Conservation (phyloP, 2,797 vertebrate genomes). For the Chaunax sp. region DNA sequence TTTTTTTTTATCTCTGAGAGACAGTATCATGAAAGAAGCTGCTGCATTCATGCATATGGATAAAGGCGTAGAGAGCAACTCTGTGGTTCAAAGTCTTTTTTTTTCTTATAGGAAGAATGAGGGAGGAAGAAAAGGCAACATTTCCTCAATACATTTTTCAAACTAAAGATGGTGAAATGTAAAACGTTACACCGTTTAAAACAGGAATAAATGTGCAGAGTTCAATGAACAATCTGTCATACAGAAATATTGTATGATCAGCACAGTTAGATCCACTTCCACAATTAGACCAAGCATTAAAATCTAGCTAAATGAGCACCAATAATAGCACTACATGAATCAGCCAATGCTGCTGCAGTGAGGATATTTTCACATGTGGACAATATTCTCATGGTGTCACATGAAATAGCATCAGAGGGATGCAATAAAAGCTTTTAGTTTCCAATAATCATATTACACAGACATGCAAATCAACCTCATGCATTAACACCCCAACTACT, state of each 20-base stretch:
- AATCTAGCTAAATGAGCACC: slow-evolving; percentile 20
- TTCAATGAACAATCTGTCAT: slow-evolving; percentile 14
- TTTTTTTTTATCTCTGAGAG: slow-evolving; percentile 37
- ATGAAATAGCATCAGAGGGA: slow-evolving; percentile 19
- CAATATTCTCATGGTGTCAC: background rate
- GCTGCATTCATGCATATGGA: slow-evolving; percentile 61
- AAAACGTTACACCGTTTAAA: background rate
- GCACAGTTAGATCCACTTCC: slow-evolving; percentile 17
- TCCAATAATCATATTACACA: background rate
- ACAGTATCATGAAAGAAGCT: slow-evolving; percentile 46
- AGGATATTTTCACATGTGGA: slow-evolving; percentile 1
- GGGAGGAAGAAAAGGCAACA: slow-evolving; percentile 2
- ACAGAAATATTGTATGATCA: slow-evolving; percentile 26
- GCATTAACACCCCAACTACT: background rate
- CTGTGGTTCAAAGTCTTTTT: slow-evolving; percentile 40
- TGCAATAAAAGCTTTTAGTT: slow-evolving; percentile 30
- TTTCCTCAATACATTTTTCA: background rate
- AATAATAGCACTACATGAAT: background rate
- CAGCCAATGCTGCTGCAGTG: slow-evolving; percentile 1
- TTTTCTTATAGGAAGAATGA: slow-evolving; percentile 28
- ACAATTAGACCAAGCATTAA: slow-evolving; percentile 28
- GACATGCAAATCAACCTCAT: slow-evolving; percentile 24
- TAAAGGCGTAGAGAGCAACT: slow-evolving; percentile 35
- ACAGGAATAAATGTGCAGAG: slow-evolving; percentile 9
- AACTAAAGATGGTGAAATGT: slow-evolving; percentile 12